Evolutionary conservation across 2,888 invertebrate species (phyloP), one percentile per base, ranked within the genome.

Genomic region (Schrankia costaestrigalis): DNA sequence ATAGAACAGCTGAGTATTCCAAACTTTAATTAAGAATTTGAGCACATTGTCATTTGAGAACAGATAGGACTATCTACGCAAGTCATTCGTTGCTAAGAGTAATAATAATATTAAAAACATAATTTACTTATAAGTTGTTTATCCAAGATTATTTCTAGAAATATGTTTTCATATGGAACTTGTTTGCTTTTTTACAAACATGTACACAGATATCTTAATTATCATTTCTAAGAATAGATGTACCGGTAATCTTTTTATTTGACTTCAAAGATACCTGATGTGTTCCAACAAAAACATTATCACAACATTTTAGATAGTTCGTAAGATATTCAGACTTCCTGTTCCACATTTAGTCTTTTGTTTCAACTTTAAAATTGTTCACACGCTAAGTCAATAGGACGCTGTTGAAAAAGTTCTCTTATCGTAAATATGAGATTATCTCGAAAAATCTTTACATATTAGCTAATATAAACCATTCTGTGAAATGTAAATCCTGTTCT

Each of bases 161-260:
- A 29, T 29, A 3, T 41, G 39, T 43, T 50, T 38, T 44, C n/a
- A n/a, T n/a, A n/a, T n/a, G n/a, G n/a, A 37, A 15, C 6, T 15
- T 4, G 17, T 15, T 15, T 15, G 3, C 6, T 4, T 15, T 6
- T 15, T 15, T 3, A 15, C 17, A 15, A 15, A 15, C 6, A 15
- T 15, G 3, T 15, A 4, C 4, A 55, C 51, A 49, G 44, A 56
- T 56, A 54, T 41, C 34, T 37, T 49, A 41, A 52, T 56, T 39
- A 46, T 36, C 19, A 26, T 31, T 43, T 52, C 40, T 22, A 15
- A 11, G 38, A 46, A 56, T 38, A 25, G 17, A 26, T 31, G 6
- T 23, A 11, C n/a, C 13, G 11, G 28, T 46, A 27, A 41, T 50
- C 17, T 42, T 40, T n/a, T 28, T 37, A 22, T 34, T 36, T 43